These are phyloP conservation scores for Corvus moneduloides DNA, from an alignment of 2,113 vertebrate species.

Conservation along the genomic window DNA sequence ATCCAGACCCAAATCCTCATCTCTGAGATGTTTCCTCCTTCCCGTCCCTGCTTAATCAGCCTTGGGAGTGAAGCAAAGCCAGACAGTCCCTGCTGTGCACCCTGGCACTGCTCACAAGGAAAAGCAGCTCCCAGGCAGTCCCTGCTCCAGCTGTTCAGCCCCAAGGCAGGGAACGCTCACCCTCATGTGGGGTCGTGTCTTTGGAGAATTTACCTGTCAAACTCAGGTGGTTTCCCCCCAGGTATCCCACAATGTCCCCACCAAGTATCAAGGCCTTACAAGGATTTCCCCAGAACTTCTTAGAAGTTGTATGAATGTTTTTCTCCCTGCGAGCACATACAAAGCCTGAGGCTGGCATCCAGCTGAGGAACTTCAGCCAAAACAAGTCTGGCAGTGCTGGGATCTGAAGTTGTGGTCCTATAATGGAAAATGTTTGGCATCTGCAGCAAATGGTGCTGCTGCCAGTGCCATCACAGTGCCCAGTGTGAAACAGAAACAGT, in stretches of 20 bases:
- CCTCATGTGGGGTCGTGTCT: not conserved
- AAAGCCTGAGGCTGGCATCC: slow-evolving; percentile 1
- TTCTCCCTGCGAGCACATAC: not conserved
- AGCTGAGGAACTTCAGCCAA: slow-evolving; percentile 30
- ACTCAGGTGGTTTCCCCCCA: not conserved
- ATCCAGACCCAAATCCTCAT: not conserved
- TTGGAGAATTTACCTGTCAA: not conserved
- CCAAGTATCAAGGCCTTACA: not conserved
- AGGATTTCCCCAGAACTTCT: not conserved
- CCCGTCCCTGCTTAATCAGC: not conserved
- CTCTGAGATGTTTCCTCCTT: not conserved
- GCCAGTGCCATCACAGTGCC: not conserved
- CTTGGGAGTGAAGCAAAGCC: not conserved
- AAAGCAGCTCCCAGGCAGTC: not conserved
- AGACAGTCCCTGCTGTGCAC: not conserved
- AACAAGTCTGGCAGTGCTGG: not conserved
- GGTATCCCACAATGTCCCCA: not conserved
- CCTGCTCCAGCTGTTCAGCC: not conserved
- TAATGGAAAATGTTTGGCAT: slow-evolving; percentile 9
- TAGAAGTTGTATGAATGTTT: not conserved
- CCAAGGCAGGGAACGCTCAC: not conserved
- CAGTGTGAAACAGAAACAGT: not conserved
- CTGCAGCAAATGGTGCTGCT: not conserved
- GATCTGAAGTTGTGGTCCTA: not conserved
- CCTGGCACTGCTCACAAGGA: not conserved